Evolutionary conservation across 2,797 vertebrate genomes (phyloP).

Genomic region (Sitta carolinensis): DNA sequence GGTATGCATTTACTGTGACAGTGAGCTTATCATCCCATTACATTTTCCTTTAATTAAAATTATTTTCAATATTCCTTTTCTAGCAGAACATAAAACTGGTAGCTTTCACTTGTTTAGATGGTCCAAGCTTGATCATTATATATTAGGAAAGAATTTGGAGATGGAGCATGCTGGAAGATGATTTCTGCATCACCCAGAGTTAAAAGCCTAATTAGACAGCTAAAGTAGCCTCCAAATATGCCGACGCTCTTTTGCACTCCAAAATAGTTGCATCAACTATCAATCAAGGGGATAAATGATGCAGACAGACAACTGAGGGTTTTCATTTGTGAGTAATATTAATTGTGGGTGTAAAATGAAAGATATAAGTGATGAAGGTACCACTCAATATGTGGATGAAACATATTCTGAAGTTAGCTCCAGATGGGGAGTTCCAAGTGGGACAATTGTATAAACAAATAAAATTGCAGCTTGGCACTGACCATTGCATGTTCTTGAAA

Average conservation of each 20-base stretch:
- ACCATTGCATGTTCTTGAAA: background rate
- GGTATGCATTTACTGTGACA: background rate
- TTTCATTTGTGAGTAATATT: slow-evolving; percentile 49
- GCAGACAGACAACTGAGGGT: background rate
- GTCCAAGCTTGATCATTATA: background rate
- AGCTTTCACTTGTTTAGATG: background rate
- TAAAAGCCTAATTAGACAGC: slow-evolving; percentile 8
- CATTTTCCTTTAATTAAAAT: background rate
- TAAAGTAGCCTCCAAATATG: slow-evolving; percentile 10
- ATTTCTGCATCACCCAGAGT: background rate
- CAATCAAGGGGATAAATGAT: slow-evolving; percentile 30
- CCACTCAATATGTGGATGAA: slow-evolving; percentile 3
- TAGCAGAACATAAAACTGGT: background rate
- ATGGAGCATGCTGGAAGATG: background rate
- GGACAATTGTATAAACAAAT: background rate
- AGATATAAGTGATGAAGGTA: slow-evolving; percentile 43
- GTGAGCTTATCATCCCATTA: background rate
- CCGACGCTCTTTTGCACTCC: background rate
- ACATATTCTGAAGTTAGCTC: background rate
- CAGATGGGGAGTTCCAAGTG: background rate
- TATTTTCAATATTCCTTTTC: background rate
- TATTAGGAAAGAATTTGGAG: background rate
- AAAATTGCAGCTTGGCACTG: background rate
- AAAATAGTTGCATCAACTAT: slow-evolving; percentile 34
- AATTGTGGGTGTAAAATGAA: slow-evolving; percentile 57